phyloP scores from a whole-genome alignment of 2,888 invertebrate species.

The Liopterus haemorrhoidalis region DNA sequence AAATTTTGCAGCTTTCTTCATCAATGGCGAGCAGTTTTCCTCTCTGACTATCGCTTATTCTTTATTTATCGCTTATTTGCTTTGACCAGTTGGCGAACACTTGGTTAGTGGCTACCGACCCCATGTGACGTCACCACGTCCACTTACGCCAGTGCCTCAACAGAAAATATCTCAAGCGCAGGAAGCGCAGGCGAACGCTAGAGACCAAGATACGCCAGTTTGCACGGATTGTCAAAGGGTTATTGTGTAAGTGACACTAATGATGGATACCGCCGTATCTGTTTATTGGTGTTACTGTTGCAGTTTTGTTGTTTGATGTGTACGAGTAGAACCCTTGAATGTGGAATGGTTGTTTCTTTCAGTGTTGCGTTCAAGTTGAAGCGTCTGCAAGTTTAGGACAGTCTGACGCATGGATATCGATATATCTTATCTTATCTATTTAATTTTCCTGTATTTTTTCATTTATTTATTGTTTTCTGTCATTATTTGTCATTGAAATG shows the following conservation, averaged over 20 bases:
- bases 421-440: no score
- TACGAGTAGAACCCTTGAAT: background rate
- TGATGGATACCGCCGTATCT: background rate
- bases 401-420: no score
- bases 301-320: constrained; percentile 33
- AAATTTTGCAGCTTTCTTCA: constrained; percentile 2
- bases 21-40: background rate
- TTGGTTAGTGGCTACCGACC: constrained; percentile 11
- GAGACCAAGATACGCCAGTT: constrained; percentile 42
- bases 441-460: no score
- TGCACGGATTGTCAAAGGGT: constrained; percentile 83
- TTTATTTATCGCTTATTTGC: constrained; percentile 10
- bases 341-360: no score
- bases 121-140: constrained; percentile 53
- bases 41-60: background rate
- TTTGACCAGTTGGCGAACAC: no score
- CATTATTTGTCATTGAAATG: no score
- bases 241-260: constrained; percentile 71
- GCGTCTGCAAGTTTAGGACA: no score
- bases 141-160: constrained; percentile 50
- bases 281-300: constrained; percentile 29
- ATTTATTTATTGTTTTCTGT: no score
- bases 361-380: no score
- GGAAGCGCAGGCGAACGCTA: constrained; percentile 31
- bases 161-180: constrained; percentile 41